Evolutionary conservation across 2,797 vertebrate species (phyloP), one percentile per base, ranked within the genome.

Genomic region (Squalus acanthias): DNA sequence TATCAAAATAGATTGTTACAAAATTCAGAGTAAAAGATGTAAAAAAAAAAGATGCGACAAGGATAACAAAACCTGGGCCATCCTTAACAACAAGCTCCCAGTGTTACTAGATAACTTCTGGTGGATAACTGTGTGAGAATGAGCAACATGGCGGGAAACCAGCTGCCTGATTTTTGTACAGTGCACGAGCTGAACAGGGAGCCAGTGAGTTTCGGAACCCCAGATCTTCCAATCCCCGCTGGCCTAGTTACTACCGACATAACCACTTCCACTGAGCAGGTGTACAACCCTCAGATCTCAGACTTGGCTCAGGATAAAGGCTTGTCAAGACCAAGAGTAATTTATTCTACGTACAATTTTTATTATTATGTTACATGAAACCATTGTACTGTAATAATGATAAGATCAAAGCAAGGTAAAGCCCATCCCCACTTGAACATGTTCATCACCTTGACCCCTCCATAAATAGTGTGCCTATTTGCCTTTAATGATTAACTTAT

Each of bases 401-500:
- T 93, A 93, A 93, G 91, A 93, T 93, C 91, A 93, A 93, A 93
- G 65, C 20, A 46, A 46, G 3, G 20, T 6, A 22, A 93, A 93
- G 39, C n/a, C 91, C 65, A 69, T 69, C 91, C 65, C n/a, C 22
- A 69, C 91, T 93, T 93, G 91, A 67, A 69, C 91, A 9, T 69
- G 39, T 67, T 93, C 65, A 22, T 67, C 65, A 50, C 91, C 65
- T 69, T 93, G 91, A 69, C 39, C 53, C 33, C n/a, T 39, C 63
- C 46, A 93, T 93, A 93, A 93, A 93, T 69, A 12, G 88, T 46
- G 65, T 39, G n/a, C 63, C n/a, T 46, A 69, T n/a, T 69, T 46
- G 63, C 8, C 91, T 69, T 93, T 93, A 93, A 93, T 93, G n/a
- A 93, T 93, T 93, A 93, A 93, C 63, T 46, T n/a, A 92, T 39